phyloP scores from a whole-genome alignment of 2,113 vertebrate species.

The Spizaetus ornatus region DNA sequence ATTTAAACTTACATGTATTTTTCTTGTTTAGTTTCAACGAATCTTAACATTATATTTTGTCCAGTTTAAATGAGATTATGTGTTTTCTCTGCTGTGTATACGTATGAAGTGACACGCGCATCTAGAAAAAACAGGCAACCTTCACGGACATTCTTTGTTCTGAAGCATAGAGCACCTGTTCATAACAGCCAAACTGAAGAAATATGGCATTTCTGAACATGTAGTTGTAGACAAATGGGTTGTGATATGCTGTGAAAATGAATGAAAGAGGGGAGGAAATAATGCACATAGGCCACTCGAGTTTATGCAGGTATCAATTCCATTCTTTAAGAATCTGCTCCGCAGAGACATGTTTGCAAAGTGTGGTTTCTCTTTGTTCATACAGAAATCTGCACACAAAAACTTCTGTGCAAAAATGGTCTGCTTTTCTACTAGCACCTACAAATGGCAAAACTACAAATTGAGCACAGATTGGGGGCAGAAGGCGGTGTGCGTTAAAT shows the following conservation, averaged over 20 bases:
- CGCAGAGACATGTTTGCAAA: neutral
- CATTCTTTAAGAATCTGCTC: neutral
- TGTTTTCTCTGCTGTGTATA: neutral
- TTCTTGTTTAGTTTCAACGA: neutral
- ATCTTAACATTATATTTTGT: neutral
- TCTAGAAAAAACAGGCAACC: neutral
- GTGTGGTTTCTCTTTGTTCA: neutral
- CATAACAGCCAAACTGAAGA: neutral
- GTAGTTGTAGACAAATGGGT: neutral
- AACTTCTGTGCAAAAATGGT: neutral
- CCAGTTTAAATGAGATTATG: neutral
- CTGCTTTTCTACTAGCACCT: neutral
- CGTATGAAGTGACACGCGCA: neutral
- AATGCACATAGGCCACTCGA: neutral
- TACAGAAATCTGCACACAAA: neutral
- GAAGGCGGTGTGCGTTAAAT: rapidly evolving
- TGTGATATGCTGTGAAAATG: neutral
- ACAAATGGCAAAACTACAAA: neutral
- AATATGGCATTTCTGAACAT: neutral
- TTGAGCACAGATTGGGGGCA: too few species aligned
- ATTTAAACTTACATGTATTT: neutral
- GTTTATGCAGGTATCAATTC: neutral
- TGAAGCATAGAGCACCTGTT: neutral
- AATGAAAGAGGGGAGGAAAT: neutral
- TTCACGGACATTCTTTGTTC: rapidly evolving